A percentile compares a stretch with the other conserved stretches of the same genome.
phyloP scores from a whole-genome alignment of 2,888 invertebrate genomes.

The Apodemia duryi region DNA sequence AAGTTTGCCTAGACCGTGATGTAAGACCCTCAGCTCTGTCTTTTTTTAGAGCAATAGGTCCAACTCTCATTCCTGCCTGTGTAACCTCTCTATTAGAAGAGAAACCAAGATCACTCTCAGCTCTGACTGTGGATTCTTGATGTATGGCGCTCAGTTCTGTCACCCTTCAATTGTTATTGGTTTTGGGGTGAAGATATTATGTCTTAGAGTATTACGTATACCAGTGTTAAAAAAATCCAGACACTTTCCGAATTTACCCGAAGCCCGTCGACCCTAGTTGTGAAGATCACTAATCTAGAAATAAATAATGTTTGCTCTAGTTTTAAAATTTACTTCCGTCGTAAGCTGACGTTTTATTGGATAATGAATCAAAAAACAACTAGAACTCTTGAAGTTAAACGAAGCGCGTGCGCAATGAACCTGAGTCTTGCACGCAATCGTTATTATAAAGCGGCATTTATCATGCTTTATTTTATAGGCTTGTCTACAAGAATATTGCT shows the following conservation, averaged over 20 bases:
- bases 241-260: neutral
- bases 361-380: slow-evolving; percentile 14
- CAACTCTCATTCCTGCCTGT: too few species aligned
- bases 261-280: neutral
- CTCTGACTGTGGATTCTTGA: too few species aligned
- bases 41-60: too few species aligned
- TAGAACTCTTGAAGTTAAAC: neutral
- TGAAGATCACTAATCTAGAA: slow-evolving; percentile 4
- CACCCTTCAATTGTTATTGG: too few species aligned
- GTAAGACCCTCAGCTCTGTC: too few species aligned
- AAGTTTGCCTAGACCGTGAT: too few species aligned
- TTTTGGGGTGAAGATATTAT: too few species aligned
- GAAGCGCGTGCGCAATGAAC: slow-evolving; percentile 25
- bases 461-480: slow-evolving; percentile 1
- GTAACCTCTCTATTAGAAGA: too few species aligned
- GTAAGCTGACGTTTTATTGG: slow-evolving; percentile 12
- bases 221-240: too few species aligned
- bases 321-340: slow-evolving; percentile 10
- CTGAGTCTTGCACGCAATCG: slow-evolving; percentile 17
- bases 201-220: too few species aligned
- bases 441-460: slow-evolving; percentile 14
- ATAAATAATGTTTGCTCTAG: slow-evolving; percentile 7
- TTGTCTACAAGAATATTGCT: slow-evolving; percentile 2
- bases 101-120: too few species aligned
- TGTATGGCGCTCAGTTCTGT: too few species aligned